Conservation (phyloP, 2,888 invertebrate species). For the Amphipoea oculea region DNA sequence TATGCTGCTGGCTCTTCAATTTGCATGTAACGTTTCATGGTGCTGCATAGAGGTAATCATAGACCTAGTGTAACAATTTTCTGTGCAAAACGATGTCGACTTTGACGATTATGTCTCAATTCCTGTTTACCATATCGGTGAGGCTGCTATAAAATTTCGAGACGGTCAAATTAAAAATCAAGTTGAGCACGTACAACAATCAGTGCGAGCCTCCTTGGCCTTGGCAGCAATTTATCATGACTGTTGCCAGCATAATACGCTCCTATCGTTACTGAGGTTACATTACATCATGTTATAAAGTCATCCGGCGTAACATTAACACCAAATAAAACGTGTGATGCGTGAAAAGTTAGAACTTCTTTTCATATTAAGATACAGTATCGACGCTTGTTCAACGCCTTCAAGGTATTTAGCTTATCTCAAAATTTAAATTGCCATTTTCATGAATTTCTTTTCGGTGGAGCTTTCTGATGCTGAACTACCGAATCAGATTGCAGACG, state of each 20-base stretch:
- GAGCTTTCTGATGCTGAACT: not conserved
- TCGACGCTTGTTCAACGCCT: not conserved
- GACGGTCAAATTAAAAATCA: constrained; percentile 33
- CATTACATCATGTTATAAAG: constrained; percentile 76
- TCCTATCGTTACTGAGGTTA: constrained; percentile 68
- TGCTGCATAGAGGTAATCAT: constrained; percentile 16
- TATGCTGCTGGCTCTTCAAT: constrained; percentile 29
- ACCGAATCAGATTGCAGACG: not conserved
- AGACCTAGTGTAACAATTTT: constrained; percentile 7
- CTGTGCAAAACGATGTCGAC: not conserved
- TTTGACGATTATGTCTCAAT: constrained; percentile 22
- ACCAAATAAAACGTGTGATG: constrained; percentile 33
- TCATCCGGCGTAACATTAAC: constrained; percentile 69
- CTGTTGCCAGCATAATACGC: constrained; percentile 67
- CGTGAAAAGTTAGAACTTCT: constrained; percentile 19
- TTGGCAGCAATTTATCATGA: constrained; percentile 75
- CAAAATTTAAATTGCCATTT: not conserved
- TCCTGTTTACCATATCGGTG: constrained; percentile 11
- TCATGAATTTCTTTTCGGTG: not conserved
- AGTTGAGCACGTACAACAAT: constrained; percentile 61
- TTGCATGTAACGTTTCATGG: constrained; percentile 30
- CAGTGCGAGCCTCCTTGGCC: constrained; percentile 71
- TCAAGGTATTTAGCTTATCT: not conserved
- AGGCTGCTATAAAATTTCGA: constrained; percentile 21
- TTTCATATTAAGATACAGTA: not conserved